Percentiles rank a stretch among this genome's conserved stretches.
Evolutionary conservation across 2,888 invertebrate species (phyloP).

Genomic region (Abrostola tripartita): DNA sequence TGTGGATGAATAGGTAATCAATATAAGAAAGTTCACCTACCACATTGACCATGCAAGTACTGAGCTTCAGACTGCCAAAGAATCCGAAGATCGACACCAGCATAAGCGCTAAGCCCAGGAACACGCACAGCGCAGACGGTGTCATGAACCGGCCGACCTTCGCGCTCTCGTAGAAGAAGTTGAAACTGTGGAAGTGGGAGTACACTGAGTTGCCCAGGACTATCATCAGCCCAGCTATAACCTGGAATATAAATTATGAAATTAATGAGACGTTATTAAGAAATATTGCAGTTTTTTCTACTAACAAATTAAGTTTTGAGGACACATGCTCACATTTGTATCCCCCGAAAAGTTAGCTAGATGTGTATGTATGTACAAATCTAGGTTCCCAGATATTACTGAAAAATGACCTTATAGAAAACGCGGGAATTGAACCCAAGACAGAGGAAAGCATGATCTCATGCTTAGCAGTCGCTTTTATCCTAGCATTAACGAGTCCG

Average conservation of each 20-base stretch:
- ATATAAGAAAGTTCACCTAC: constrained; percentile 70
- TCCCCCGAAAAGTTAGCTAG: too few species aligned
- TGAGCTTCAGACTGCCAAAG: constrained; percentile 94
- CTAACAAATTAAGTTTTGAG: too few species aligned
- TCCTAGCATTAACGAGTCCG: too few species aligned
- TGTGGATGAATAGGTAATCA: too few species aligned
- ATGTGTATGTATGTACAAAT: too few species aligned
- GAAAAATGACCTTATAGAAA: too few species aligned
- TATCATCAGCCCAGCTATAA: constrained; percentile 78
- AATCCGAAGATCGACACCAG: constrained; percentile 94
- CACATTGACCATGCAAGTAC: constrained; percentile 91
- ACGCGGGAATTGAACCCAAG: too few species aligned
- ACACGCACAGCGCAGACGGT: constrained; percentile 92
- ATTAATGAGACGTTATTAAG: not conserved
- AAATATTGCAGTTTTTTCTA: not conserved
- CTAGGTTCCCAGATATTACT: too few species aligned
- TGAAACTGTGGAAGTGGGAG: constrained; percentile 77
- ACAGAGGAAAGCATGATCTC: too few species aligned
- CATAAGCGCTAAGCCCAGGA: constrained; percentile 92
- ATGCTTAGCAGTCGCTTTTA: too few species aligned
- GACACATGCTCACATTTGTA: too few species aligned
- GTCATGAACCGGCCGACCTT: constrained; percentile 88
- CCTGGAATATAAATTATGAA: constrained; percentile 63
- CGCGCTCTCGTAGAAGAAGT: constrained; percentile 75
- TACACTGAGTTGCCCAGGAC: constrained; percentile 82